A percentile compares a stretch with the other conserved stretches of the same genome.
Conservation (phyloP, 2,888 invertebrate genomes). For the Litoditis marina region DNA sequence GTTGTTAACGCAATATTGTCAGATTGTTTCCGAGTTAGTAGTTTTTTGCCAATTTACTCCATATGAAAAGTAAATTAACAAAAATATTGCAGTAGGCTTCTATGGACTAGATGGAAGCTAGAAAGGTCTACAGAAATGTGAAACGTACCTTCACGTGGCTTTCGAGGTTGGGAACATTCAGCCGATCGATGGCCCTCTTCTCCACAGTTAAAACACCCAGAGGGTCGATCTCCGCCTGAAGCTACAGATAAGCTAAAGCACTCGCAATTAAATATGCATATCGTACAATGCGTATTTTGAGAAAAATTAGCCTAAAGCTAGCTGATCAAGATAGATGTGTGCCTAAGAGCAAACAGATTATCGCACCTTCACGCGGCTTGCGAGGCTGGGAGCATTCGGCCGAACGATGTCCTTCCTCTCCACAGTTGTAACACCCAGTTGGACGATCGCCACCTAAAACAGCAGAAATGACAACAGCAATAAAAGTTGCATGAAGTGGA, state of each 20-base stretch:
- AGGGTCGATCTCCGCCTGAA: not conserved
- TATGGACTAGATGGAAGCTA: no score
- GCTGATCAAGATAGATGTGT: not conserved
- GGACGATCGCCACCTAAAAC: conserved; percentile 20
- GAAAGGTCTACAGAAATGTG: no score
- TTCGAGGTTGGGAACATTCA: conserved; percentile 5
- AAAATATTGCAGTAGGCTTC: no score
- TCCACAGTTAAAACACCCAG: conserved; percentile 9
- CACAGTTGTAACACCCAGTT: conserved; percentile 37
- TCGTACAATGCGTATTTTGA: not conserved
- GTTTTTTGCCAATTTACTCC: no score
- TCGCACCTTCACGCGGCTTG: conserved; percentile 12
- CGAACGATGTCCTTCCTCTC: conserved; percentile 34
- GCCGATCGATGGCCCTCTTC: conserved; percentile 1
- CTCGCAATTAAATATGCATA: not conserved
- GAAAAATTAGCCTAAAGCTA: not conserved
- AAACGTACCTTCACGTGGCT: not conserved
- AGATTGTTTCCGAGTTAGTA: no score
- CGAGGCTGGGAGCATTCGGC: conserved; percentile 29
- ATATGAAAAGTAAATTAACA: no score
- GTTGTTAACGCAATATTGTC: no score
- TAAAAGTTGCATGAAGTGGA: no score
- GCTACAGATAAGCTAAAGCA: not conserved
- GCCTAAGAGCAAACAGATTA: not conserved
- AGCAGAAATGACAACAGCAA: no score